Base-by-base conservation (phyloP, 2,888 invertebrate genomes). In the Sphecodes monilicornis region DNA sequence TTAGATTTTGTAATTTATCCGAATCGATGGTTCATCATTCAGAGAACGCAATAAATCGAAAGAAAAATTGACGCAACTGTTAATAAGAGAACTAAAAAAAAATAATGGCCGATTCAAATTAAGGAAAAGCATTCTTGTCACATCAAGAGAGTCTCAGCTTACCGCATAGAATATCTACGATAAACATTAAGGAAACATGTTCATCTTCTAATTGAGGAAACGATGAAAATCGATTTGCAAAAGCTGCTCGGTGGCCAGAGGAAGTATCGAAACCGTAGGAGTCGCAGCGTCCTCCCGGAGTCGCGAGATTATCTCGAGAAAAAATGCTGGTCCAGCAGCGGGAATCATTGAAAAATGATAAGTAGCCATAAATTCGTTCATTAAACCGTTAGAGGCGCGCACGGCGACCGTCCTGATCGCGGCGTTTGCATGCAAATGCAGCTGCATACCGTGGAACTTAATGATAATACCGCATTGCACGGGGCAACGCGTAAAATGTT, bases 291-390 rank as follows among this genome's bases (percentile, higher is more conserved):
- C 22, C 13, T 39, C 39, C 18, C 39, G 68, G 13, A 13, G 39
- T 68, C 68, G 68, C n/a, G 70, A 78, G 77, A 77, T 74, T 75
- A 66, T 70, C 36, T n/a, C 26, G 13, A 32, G 77, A 78, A 64
- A 75, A 84, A 78, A 36, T 39, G 46, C 43, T 11, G 57, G 83
- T 16, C 26, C 60, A 3, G 43, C 29, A 29, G 54, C 43, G 64
- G 79, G 78, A 54, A 50, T 80, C 79, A 72, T 76, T 70, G 78
- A 72, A 76, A 86, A 87, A 75, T 82, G 86, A 80, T 80, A 80
- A 83, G 74, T 70, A 83, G 77, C 83, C 76, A 87, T 88, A 86
- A 86, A 86, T 79, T 80, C 76, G 83, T 83, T 80, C 85, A 74
- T 80, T 80, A 86, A 76, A 83, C 36, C 78, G 76, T 72, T 77